Percentiles rank a stretch among this genome's conserved stretches.
Evolutionary conservation across 2,113 vertebrate genomes (phyloP).

Genomic region (Cynopterus brachyotis): DNA sequence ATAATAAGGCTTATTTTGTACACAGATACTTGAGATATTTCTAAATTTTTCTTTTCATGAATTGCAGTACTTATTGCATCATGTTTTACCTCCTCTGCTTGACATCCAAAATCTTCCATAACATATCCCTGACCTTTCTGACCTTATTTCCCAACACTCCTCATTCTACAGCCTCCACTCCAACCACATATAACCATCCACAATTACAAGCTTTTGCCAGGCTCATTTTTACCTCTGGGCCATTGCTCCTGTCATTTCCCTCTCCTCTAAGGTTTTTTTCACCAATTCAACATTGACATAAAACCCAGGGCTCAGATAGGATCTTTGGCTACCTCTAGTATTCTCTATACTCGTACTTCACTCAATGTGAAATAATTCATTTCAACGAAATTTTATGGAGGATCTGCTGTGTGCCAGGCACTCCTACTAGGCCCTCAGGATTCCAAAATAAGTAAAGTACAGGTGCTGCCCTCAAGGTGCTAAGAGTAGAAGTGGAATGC

Average conservation of each 20-base stretch:
- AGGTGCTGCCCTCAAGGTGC: not conserved
- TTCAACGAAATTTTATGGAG: not conserved
- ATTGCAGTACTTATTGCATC: not conserved
- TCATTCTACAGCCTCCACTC: not conserved
- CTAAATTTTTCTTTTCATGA: constrained; percentile 6
- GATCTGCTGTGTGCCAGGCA: not conserved
- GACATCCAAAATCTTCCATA: not conserved
- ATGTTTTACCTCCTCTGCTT: not conserved
- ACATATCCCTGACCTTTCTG: not conserved
- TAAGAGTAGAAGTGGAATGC: not conserved
- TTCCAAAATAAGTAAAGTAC: not conserved
- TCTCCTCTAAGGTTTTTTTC: not conserved
- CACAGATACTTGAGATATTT: not conserved
- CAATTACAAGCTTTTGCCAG: not conserved
- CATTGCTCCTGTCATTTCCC: not conserved
- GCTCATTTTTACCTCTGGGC: not conserved
- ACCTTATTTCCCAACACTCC: not conserved
- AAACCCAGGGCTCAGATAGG: not conserved
- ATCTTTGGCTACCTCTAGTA: not conserved
- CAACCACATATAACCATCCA: not conserved
- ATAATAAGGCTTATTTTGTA: not conserved
- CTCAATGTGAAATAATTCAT: not conserved
- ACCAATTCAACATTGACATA: not conserved
- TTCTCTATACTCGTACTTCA: not conserved
- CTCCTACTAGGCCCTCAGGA: not conserved